Evolutionary conservation across 37 sponge, comb jelly and placozoan species (phyloP), one percentile per base, ranked within the genome.

Genomic region (Dysidea cf. avara): DNA sequence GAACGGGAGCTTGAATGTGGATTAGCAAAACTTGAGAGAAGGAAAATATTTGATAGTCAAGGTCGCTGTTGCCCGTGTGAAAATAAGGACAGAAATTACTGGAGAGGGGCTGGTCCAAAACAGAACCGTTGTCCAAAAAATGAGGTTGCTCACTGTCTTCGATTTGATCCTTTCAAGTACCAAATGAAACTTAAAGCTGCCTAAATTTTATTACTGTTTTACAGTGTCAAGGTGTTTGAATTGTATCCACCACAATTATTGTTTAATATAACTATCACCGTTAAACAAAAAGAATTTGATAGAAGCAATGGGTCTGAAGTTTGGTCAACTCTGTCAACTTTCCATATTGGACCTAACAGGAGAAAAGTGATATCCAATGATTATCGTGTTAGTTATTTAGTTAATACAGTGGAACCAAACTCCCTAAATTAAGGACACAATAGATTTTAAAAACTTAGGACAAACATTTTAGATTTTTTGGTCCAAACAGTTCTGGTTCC

Each of bases 21-120:
- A 1, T 70, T 80, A 69, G 50, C 68, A 22, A 59, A 79, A n/a
- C 33, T 21, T 18, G 60, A 58, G 0, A 81, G 78, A 35, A 37
- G 74, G 29, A 84, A 43, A 62, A 79, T 92, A 57, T 92, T 86
- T 79, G 93, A 83, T 52, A 92, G 93, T 31, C 93, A 92, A 68
- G 93, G 87, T 30, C 39, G 54, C 21, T 91, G 92, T 46, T 91
- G 92, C 56, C 0, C 0, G 0, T 91, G 92, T 39, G 16, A 53
- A 22, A 71, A 51, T 9, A 39, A 31, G 5, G 69, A 52, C 26
- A 16, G 9, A 30, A 46, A 35, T 4, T 75, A 34, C 53, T 30
- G 73, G 18, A 69, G 82, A 47, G 77, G 70, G 61, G 65, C 26
- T 20, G 24, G 49, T 21, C 46, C 12, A 66, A 31, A 22, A 3